These are phyloP conservation scores for Oophaga sylvatica DNA, from an alignment of 2,797 vertebrate species.

Conservation along the genomic window DNA sequence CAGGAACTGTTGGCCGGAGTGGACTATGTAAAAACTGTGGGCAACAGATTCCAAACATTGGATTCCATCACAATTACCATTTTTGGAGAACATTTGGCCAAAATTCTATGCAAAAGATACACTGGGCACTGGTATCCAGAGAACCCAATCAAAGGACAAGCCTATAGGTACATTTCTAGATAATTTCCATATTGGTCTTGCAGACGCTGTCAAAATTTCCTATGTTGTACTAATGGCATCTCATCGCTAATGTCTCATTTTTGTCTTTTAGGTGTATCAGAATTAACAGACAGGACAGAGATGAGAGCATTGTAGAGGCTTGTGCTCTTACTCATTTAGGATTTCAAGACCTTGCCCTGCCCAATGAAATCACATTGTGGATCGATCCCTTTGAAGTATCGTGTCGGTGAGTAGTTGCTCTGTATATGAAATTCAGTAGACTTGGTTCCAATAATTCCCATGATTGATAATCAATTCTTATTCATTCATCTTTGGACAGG, in stretches of 20 bases:
- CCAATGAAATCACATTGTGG: slow-evolving; percentile 62
- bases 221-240: too few species aligned
- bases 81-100: slow-evolving; percentile 78
- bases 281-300: slow-evolving; percentile 74
- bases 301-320: slow-evolving; percentile 76
- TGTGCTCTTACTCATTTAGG: slow-evolving; percentile 79
- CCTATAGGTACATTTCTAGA: slow-evolving; percentile 78
- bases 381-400: slow-evolving; percentile 84
- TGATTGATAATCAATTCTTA: background rate
- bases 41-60: slow-evolving; percentile 76
- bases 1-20: slow-evolving; percentile 83
- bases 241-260: too few species aligned
- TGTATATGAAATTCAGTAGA: background rate
- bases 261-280: slow-evolving; percentile 78
- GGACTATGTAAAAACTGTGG: slow-evolving; percentile 80
- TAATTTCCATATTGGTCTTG: too few species aligned
- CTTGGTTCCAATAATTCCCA: background rate
- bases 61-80: slow-evolving; percentile 72
- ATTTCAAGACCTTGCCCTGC: slow-evolving; percentile 77
- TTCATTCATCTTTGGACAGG: background rate
- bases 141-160: slow-evolving; percentile 84
- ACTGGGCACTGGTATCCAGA: slow-evolving; percentile 85
- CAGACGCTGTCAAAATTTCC: too few species aligned
- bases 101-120: slow-evolving; percentile 78
- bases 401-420: slow-evolving; percentile 78